These are phyloP conservation scores for Cyphomyrmex costatus DNA, from an alignment of 1,140 invertebrate genomes.

Conservation along the genomic window DNA sequence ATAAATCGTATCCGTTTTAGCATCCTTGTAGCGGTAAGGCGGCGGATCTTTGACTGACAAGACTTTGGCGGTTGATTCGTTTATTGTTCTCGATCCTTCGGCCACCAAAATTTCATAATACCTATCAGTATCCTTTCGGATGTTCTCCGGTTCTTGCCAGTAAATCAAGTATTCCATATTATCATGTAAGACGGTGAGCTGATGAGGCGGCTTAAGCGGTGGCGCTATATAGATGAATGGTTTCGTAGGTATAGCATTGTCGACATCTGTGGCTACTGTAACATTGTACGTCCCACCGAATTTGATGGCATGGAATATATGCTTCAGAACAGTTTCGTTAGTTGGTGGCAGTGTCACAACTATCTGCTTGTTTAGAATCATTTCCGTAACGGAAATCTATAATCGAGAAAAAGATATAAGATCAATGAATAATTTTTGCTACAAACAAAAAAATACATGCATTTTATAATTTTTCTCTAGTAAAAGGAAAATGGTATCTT, in stretches of 20 bases:
- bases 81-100: slow-evolving; percentile 86
- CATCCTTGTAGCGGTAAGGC: slow-evolving; percentile 87
- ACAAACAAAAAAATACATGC: slow-evolving; percentile 6
- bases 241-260: slow-evolving; percentile 84
- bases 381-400: slow-evolving; percentile 88
- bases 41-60: slow-evolving; percentile 86
- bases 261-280: slow-evolving; percentile 87
- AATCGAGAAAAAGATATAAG: slow-evolving; percentile 70
- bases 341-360: slow-evolving; percentile 85
- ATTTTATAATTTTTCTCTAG: not conserved
- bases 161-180: slow-evolving; percentile 88
- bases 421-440: not conserved
- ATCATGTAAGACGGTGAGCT: slow-evolving; percentile 87
- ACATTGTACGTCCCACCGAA: slow-evolving; percentile 90
- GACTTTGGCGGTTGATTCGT: slow-evolving; percentile 86
- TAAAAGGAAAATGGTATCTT: not conserved
- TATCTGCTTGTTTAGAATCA: slow-evolving; percentile 84
- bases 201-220: slow-evolving; percentile 89
- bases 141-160: slow-evolving; percentile 87
- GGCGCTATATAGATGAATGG: slow-evolving; percentile 87
- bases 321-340: slow-evolving; percentile 85
- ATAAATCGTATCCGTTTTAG: slow-evolving; percentile 86
- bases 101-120: slow-evolving; percentile 90
- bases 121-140: slow-evolving; percentile 83
- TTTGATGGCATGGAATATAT: slow-evolving; percentile 88